Conservation (phyloP, 2,113 vertebrate species). For the Tylochromis polylepis region DNA sequence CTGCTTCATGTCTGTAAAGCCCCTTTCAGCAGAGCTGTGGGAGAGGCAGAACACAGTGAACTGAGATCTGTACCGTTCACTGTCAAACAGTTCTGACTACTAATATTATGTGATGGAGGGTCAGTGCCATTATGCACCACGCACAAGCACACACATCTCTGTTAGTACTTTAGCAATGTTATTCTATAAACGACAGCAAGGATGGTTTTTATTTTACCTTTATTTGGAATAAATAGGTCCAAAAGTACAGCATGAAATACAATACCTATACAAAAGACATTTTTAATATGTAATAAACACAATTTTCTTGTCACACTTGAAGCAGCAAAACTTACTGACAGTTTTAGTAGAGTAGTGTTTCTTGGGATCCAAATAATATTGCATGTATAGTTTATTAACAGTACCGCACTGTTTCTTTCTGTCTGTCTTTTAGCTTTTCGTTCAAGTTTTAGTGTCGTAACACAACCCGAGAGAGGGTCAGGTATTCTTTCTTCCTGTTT, state of each 20-base stretch:
- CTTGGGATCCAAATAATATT: neutral
- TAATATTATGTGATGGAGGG: neutral
- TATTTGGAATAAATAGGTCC: constrained; percentile 22
- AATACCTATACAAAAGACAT: neutral
- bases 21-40: neutral
- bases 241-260: neutral
- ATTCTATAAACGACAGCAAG: neutral
- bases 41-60: neutral
- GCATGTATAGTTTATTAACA: neutral
- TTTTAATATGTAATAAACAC: neutral
- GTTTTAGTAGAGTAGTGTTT: neutral
- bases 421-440: neutral
- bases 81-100: constrained; percentile 15
- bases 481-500: neutral
- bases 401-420: neutral
- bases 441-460: neutral
- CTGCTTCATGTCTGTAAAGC: neutral
- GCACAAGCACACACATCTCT: neutral
- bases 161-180: neutral
- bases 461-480: neutral
- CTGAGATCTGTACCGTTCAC: constrained; percentile 30
- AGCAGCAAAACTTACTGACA: neutral
- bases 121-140: neutral
- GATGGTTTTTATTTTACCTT: neutral
- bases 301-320: neutral